Conservation (phyloP, 2,888 invertebrate species). For the Hypsopygia costalis region DNA sequence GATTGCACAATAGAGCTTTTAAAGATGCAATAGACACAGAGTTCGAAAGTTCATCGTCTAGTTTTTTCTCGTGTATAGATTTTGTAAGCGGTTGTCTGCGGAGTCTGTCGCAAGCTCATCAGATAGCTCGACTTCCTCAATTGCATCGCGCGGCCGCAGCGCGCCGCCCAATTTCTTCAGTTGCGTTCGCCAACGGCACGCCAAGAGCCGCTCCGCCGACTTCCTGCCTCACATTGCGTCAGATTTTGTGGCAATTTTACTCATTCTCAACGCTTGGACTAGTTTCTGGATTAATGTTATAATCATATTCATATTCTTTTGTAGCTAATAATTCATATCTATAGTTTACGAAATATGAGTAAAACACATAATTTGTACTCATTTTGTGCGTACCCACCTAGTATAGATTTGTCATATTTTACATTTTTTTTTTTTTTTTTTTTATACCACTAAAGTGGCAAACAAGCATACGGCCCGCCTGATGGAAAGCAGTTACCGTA, state of each 20-base stretch:
- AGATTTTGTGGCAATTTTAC: constrained; percentile 23
- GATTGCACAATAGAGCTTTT: too few species aligned
- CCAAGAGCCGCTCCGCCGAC: constrained; percentile 23
- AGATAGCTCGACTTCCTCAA: constrained; percentile 60
- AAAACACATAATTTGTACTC: neutral
- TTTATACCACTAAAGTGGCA: too few species aligned
- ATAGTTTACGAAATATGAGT: neutral
- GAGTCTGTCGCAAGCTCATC: constrained; percentile 52
- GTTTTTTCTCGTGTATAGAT: constrained; percentile 21
- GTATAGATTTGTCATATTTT: neutral
- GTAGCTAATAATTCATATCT: neutral
- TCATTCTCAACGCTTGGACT: constrained; percentile 24
- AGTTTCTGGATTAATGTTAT: constrained; percentile 7
- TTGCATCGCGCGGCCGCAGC: constrained; percentile 37
- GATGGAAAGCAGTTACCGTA: too few species aligned
- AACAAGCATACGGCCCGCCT: too few species aligned
- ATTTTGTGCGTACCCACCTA: too few species aligned
- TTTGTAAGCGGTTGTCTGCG: constrained; percentile 26
- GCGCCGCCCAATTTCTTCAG: constrained; percentile 52
- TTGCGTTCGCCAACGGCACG: constrained; percentile 27
- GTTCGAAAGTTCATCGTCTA: constrained; percentile 5
- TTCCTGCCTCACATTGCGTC: constrained; percentile 27
- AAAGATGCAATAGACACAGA: neutral
- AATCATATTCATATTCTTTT: constrained; percentile 1
- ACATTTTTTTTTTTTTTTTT: too few species aligned